phyloP scores from a whole-genome alignment of 2,113 vertebrate genomes.

The Atractosteus spatula region DNA sequence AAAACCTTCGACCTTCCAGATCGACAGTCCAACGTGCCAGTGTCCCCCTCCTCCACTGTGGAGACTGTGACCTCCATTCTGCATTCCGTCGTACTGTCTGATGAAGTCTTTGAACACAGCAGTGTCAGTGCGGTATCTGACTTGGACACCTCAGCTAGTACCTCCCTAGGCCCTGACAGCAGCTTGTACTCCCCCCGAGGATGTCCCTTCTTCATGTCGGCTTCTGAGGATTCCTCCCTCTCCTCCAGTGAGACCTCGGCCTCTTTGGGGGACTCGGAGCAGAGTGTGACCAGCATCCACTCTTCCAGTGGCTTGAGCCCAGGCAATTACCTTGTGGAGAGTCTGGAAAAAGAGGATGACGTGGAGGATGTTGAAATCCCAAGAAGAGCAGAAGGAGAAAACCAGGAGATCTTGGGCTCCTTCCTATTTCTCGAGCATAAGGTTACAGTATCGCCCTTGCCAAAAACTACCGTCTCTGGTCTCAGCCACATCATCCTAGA shows the following conservation, averaged over 20 bases:
- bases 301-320: slow-evolving; percentile 3
- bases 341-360: not conserved
- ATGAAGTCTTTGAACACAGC: slow-evolving; percentile 34
- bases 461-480: not conserved
- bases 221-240: slow-evolving; percentile 23
- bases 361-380: not conserved
- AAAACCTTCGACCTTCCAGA: not conserved
- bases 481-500: too few relatives aligned
- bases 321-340: slow-evolving; percentile 8
- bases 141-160: not conserved
- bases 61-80: slow-evolving; percentile 19
- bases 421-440: not conserved
- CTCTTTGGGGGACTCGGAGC: not conserved
- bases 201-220: not conserved
- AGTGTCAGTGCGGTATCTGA: not conserved
- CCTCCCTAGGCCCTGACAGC: not conserved
- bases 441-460: not conserved
- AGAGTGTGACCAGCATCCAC: slow-evolving; percentile 14
- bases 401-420: not conserved
- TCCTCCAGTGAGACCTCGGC: slow-evolving; percentile 23
- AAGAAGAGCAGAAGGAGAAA: not conserved
- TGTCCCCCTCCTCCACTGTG: slow-evolving; percentile 21
- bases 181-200: not conserved
- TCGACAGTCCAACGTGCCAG: not conserved
- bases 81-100: slow-evolving; percentile 30